phyloP scores from a whole-genome alignment of 2,113 vertebrate species.

The Pterophyllum scalare region DNA sequence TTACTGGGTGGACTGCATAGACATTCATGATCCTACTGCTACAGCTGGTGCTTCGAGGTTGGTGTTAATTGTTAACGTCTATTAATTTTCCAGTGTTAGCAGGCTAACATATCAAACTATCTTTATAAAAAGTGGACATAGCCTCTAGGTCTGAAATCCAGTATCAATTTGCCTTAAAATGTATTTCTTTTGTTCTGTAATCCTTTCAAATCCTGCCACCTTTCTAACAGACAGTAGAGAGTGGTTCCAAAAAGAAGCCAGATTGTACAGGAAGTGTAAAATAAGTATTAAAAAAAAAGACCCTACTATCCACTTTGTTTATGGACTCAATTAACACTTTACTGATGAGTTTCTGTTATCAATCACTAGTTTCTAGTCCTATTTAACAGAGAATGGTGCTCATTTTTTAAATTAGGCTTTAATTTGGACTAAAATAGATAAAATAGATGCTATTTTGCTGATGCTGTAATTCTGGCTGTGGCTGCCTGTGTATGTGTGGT shows the following conservation, averaged over 20 bases:
- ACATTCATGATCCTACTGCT: not conserved
- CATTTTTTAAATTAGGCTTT: not conserved
- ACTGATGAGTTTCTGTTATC: not conserved
- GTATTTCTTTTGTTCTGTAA: not conserved
- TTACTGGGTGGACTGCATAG: too few relatives aligned
- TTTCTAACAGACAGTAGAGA: not conserved
- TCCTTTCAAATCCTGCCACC: not conserved
- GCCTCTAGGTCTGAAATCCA: not conserved
- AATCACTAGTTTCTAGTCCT: not conserved
- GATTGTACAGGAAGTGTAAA: not conserved
- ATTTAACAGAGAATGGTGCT: not conserved
- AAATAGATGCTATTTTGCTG: not conserved
- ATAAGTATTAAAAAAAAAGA: not conserved
- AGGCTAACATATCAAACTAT: not conserved
- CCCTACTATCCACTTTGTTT: not conserved
- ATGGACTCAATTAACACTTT: not conserved
- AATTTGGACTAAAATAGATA: not conserved
- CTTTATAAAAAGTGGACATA: not conserved
- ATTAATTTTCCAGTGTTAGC: conserved; percentile 8
- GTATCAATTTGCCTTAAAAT: not conserved
- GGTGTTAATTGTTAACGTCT: not conserved
- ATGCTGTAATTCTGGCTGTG: not conserved
- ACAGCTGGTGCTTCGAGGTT: not conserved
- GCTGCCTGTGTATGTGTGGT: not conserved
- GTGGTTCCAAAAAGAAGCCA: not conserved